Conservation (phyloP, 2,888 invertebrate species). For the Spodoptera littoralis region DNA sequence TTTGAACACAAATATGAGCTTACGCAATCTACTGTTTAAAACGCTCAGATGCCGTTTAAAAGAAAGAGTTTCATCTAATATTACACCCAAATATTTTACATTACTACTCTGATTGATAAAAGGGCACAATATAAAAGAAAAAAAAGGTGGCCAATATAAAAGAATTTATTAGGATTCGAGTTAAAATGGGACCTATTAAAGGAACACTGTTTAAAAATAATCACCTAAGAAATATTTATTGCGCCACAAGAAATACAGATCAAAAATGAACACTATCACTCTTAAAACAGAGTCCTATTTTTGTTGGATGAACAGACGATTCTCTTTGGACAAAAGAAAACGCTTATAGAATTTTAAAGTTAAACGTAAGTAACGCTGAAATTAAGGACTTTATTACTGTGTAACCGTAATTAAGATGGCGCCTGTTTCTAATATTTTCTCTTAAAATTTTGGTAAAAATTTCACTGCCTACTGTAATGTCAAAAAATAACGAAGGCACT, state of each 20-base stretch:
- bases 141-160: conserved; percentile 26
- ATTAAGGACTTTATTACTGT: conserved; percentile 48
- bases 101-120: no score
- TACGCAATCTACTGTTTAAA: no score
- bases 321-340: conserved; percentile 50
- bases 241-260: conserved; percentile 1
- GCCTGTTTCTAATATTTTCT: conserved; percentile 39
- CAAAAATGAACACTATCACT: conserved; percentile 3
- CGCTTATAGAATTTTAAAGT: conserved; percentile 46
- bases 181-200: conserved; percentile 27
- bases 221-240: conserved; percentile 25
- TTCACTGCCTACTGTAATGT: neutral
- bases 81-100: no score
- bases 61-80: no score
- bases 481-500: no score
- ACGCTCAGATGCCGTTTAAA: no score
- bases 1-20: no score
- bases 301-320: neutral
- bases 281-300: conserved; percentile 22
- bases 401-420: conserved; percentile 39
- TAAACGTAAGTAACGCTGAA: conserved; percentile 37
- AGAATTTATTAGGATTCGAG: conserved; percentile 26
- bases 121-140: no score
- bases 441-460: conserved; percentile 5
- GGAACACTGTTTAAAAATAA: conserved; percentile 41